Base-by-base conservation (phyloP, 2,797 vertebrate genomes). In the Mormyrops boulengeri region DNA sequence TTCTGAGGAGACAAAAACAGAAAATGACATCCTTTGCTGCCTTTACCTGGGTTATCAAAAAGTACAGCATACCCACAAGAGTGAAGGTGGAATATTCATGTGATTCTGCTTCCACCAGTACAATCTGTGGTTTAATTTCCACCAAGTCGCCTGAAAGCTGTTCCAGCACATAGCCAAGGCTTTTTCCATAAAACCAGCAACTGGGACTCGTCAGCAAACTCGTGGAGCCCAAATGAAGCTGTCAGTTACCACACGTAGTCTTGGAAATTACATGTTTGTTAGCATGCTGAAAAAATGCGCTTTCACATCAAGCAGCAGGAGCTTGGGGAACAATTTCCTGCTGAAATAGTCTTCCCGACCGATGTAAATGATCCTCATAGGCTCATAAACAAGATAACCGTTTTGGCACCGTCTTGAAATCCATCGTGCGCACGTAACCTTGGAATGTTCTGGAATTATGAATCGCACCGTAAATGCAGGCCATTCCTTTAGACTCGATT, bases 181-280 rank as follows among this genome's bases (percentile, higher is more conserved):
- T 87, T 92, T 91, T 92, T 93, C 93, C 94, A 94, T 95, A 95
- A 95, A 95, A 94, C 93, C 94, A 94, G 93, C 94, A 93, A 84
- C 77, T 93, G 92, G 91, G 93, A 94, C 94, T 94, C 95, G 94
- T 96, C 94, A 95, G 94, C 93, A 93, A 91, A 91, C 93, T 94
- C 95, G 94, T 94, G 95, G 93, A 96, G 94, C 95, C 93, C 94
- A 96, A 96, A 96, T 97, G 96, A 97, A 96, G 94, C 94, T 96
- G 95, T 94, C 96, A 97, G 96, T 97, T 93, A 96, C 94, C 94
- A 94, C 93, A 95, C 93, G 95, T 97, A 95, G 97, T 97, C 96
- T 96, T 96, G 95, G 95, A 96, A 96, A 96, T 96, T 95, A 96
- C 95, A 96, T 96, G 95, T 96, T 96, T 96, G 96, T 96, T 96